Evolutionary conservation across 2,888 invertebrate genomes (phyloP), one percentile per base, ranked within the genome.

Genomic region (Eucera pruinosa): DNA sequence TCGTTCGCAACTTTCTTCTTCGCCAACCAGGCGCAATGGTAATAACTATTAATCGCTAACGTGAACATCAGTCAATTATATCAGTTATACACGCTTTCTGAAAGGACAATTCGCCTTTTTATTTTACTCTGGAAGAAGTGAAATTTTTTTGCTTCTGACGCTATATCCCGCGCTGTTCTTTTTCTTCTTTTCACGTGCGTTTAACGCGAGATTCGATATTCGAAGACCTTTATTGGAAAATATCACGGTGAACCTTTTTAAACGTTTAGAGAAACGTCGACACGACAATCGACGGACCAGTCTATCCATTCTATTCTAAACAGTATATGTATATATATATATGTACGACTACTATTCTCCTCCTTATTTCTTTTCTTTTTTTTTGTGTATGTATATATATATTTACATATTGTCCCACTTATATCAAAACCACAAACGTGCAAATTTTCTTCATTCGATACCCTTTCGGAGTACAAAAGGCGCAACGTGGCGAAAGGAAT

Each of bases 261-360:
- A 23, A 33, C 33, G 30, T 43, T 33, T 33, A 57, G 64, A 70
- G 69, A 74, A 72, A 76, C 66, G 71, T 45, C 82, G 77, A 71
- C n/a, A n/a, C 67, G 61, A 72, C 71, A 58, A 73, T 80, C 78
- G 80, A 82, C 74, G 77, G 71, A 72, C 72, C 83, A 83, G 78
- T 83, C 72, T 83, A 78, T 83, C 74, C 70, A 69, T 66, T 33
- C 80, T 82, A 75, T 55, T 57, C 76, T 80, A 79, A 48, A 64
- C 39, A 9, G 25, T 45, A 47, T 18, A 6, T 27, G 13, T 64
- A 11, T 30, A 33, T 18, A 11, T 45, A 33, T 18, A 11, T 45
- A 15, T 30, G 39, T 57, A 71, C 45, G 58, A 33, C 33, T 65
- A 75, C 30, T 23, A 9, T 39, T 41, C 13, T 27, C n/a, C 18